Percentiles rank a stretch among this genome's conserved stretches.
These are phyloP conservation scores for Tetraodon nigroviridis DNA, from an alignment of 2,113 vertebrate genomes.

Conservation along the genomic window DNA sequence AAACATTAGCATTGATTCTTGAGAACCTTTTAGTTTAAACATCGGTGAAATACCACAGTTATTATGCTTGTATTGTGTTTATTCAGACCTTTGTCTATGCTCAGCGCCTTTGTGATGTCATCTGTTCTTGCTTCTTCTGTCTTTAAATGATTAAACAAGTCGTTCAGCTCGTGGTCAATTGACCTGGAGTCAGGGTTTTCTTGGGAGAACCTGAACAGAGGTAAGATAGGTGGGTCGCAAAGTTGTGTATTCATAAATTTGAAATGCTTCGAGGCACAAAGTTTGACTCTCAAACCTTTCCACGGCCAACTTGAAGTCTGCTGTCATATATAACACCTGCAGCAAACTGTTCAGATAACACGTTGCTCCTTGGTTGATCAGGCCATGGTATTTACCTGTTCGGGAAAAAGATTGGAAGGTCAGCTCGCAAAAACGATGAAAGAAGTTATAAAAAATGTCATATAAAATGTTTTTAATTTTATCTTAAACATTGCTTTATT, in stretches of 20 bases:
- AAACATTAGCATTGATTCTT: too few relatives aligned
- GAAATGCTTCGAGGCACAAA: accelerated
- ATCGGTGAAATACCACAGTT: too few relatives aligned
- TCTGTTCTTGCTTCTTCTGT: accelerated
- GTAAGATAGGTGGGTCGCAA: neutral
- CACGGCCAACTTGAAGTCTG: slow-evolving; percentile 59
- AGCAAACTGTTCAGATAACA: slow-evolving; percentile 71
- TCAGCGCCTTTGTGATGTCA: slow-evolving; percentile 32
- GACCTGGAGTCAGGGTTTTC: neutral
- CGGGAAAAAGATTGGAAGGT: neutral
- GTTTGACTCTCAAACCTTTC: slow-evolving; percentile 27
- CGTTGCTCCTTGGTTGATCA: slow-evolving; percentile 53
- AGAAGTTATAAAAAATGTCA: too few relatives aligned
- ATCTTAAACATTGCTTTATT: too few relatives aligned
- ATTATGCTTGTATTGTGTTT: neutral
- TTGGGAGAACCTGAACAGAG: neutral
- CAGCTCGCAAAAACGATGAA: too few relatives aligned
- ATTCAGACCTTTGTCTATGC: slow-evolving; percentile 48
- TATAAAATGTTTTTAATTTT: too few relatives aligned
- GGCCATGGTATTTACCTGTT: slow-evolving; percentile 21
- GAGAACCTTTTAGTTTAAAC: too few relatives aligned
- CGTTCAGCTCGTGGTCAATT: slow-evolving; percentile 40
- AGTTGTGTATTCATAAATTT: neutral
- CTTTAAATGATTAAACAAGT: slow-evolving; percentile 49
- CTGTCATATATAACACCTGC: slow-evolving; percentile 62